Percentiles rank a stretch among this genome's conserved stretches.
Evolutionary conservation across 2,888 invertebrate species (phyloP).

Genomic region (Calephelis perditalis): DNA sequence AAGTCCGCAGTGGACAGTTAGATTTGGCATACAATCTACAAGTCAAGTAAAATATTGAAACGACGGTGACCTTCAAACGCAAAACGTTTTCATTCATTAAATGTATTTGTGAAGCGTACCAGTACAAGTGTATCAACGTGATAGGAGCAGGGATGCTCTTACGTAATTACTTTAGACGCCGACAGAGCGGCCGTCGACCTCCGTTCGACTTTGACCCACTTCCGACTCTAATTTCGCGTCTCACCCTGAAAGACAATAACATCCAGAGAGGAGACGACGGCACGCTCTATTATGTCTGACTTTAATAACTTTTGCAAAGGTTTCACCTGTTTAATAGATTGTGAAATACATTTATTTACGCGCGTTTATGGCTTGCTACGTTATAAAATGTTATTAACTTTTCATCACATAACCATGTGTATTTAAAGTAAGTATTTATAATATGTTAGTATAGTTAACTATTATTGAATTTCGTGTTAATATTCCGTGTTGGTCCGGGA

Average conservation of each 20-base stretch:
- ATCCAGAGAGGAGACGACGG: conserved; percentile 31
- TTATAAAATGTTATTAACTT: too few species aligned
- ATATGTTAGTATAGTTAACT: too few species aligned
- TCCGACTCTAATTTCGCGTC: conserved; percentile 70
- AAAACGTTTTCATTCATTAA: conserved; percentile 16
- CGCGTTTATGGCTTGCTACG: too few species aligned
- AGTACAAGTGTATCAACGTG: not conserved
- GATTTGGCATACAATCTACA: too few species aligned
- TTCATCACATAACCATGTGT: too few species aligned
- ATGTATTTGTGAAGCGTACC: conserved; percentile 12
- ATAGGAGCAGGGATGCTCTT: conserved; percentile 40
- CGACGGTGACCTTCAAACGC: not conserved
- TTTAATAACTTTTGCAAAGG: conserved; percentile 8
- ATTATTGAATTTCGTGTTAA: too few species aligned
- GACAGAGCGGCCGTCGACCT: conserved; percentile 57
- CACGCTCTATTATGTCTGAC: conserved; percentile 12
- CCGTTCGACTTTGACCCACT: conserved; percentile 73
- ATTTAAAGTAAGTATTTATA: too few species aligned
- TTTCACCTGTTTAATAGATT: not conserved
- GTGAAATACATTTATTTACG: too few species aligned
- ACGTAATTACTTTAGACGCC: conserved; percentile 66
- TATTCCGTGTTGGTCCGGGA: too few species aligned
- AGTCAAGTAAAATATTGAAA: too few species aligned
- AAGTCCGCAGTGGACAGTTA: too few species aligned
- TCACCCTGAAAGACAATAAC: conserved; percentile 51